Conservation (phyloP, 2,888 invertebrate species). For the Hydroisotoma schaefferi region DNA sequence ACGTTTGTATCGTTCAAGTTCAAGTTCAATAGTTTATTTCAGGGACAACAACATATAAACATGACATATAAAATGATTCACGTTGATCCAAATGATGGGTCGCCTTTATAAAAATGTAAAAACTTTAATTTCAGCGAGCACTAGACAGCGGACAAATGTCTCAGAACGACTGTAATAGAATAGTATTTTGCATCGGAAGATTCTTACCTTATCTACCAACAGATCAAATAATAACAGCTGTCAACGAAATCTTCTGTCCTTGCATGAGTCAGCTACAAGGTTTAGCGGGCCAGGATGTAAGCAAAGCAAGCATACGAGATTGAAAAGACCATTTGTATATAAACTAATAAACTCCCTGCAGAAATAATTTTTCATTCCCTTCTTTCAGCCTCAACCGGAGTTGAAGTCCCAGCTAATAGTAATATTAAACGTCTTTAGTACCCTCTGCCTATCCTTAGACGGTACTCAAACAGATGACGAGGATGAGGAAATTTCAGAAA, state of each 20-base stretch:
- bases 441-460: slow-evolving; percentile 44
- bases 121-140: slow-evolving; percentile 34
- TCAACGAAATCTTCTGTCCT: slow-evolving; percentile 47
- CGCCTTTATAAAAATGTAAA: too few relatives aligned
- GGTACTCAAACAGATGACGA: slow-evolving; percentile 32
- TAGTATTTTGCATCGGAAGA: slow-evolving; percentile 44
- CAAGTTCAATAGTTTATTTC: too few relatives aligned
- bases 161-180: slow-evolving; percentile 41
- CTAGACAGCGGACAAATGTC: slow-evolving; percentile 35
- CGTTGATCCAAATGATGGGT: too few relatives aligned
- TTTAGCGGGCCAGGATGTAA: slow-evolving; percentile 39
- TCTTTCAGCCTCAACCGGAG: slow-evolving; percentile 35
- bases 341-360: background rate
- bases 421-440: slow-evolving; percentile 44
- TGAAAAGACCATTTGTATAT: background rate
- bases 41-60: too few relatives aligned
- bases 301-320: background rate
- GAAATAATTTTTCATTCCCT: background rate
- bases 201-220: slow-evolving; percentile 43
- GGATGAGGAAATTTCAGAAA: slow-evolving; percentile 29
- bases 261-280: slow-evolving; percentile 39
- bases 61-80: too few relatives aligned
- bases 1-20: too few relatives aligned
- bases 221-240: slow-evolving; percentile 45
- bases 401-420: slow-evolving; percentile 39